Conservation (phyloP, 2,113 vertebrate genomes). For the Hemiscyllium ocellatum region DNA sequence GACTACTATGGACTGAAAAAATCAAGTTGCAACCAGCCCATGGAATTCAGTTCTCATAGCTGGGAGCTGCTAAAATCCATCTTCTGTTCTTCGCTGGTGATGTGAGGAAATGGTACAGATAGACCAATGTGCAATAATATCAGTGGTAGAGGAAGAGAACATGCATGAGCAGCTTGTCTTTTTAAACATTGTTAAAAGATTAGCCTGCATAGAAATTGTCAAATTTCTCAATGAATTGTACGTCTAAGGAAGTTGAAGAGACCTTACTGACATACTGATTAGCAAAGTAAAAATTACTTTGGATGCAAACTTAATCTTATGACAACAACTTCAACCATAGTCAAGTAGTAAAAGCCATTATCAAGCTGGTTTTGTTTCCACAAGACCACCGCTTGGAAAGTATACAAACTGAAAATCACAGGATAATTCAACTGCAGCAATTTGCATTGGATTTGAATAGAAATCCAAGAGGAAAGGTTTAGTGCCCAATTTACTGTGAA, state of each 20-base stretch:
- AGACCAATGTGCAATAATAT: neutral
- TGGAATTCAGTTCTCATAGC: conserved; percentile 69
- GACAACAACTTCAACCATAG: neutral
- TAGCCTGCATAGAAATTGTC: neutral
- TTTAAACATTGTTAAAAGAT: neutral
- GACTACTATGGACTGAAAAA: conserved; percentile 55
- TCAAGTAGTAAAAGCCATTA: neutral
- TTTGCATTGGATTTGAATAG: neutral
- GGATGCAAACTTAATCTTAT: neutral
- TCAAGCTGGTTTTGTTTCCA: no score
- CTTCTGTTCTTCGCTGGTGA: conserved; percentile 46
- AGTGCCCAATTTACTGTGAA: neutral
- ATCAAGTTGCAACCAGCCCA: conserved; percentile 56
- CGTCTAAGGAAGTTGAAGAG: neutral
- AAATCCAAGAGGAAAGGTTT: neutral
- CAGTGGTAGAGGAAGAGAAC: neutral
- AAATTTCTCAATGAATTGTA: neutral
- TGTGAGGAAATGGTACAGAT: neutral
- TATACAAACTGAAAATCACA: neutral
- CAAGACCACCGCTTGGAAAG: neutral
- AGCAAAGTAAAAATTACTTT: neutral
- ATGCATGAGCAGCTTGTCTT: neutral
- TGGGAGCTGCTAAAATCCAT: conserved; percentile 54
- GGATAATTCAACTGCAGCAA: neutral
- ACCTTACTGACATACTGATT: neutral